Conservation (phyloP, 2,888 invertebrate species). For the Xanthorhoe designata region DNA sequence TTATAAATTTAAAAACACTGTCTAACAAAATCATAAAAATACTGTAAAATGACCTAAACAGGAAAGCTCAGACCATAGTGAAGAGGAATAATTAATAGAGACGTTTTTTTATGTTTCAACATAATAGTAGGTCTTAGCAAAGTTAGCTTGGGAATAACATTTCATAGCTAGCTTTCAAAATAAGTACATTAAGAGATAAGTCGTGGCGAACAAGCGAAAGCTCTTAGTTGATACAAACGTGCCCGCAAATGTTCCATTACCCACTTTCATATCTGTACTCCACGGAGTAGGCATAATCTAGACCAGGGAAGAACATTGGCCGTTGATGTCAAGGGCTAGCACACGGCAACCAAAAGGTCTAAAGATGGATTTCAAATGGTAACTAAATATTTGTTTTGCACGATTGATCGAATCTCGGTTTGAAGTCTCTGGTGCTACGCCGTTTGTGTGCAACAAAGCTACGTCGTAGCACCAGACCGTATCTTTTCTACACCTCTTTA, state of each 20-base stretch:
- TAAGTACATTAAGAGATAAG: conserved; percentile 26
- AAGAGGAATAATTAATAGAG: too few species aligned
- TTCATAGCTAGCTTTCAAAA: conserved; percentile 20
- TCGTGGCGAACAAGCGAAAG: conserved; percentile 24
- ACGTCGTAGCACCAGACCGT: too few species aligned
- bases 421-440: not conserved
- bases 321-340: not conserved
- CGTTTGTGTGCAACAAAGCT: not conserved
- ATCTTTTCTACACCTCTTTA: not conserved
- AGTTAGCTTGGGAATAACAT: conserved; percentile 9
- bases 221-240: conserved; percentile 28
- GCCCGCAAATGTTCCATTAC: conserved; percentile 19
- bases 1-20: too few species aligned
- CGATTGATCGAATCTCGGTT: not conserved
- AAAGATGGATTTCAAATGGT: not conserved
- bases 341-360: not conserved
- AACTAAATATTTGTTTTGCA: too few species aligned
- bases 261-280: conserved; percentile 9
- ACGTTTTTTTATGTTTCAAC: not conserved
- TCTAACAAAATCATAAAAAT: too few species aligned
- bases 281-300: not conserved
- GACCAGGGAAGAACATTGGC: not conserved
- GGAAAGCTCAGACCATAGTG: too few species aligned
- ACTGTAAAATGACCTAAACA: too few species aligned
- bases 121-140: not conserved